Evolutionary conservation across 92 coral and sea anemone genomes (phyloP).

Genomic region (Bergia puertoricense): DNA sequence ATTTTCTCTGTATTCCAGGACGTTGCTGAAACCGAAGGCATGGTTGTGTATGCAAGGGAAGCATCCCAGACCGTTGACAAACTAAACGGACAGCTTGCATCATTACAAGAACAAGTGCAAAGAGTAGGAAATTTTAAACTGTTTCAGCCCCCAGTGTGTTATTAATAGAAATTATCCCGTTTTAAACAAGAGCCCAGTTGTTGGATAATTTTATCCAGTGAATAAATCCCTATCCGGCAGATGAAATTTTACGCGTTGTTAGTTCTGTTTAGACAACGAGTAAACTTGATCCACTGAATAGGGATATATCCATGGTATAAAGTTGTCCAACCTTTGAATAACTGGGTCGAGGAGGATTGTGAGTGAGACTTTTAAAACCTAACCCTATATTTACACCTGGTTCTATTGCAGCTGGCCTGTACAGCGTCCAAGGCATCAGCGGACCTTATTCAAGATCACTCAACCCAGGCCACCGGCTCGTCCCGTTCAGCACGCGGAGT

Average conservation of each 20-base stretch:
- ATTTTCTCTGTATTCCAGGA: conserved; percentile 53
- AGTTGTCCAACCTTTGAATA: no score
- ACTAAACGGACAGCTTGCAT: conserved; percentile 52
- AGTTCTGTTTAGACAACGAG: no score
- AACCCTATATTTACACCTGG: not conserved
- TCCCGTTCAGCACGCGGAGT: not conserved
- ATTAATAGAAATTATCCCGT: no score
- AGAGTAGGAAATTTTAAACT: conserved; percentile 44
- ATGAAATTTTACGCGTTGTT: no score
- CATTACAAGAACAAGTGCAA: conserved; percentile 49
- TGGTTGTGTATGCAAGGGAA: conserved; percentile 67
- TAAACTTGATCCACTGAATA: no score
- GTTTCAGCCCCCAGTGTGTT: not conserved
- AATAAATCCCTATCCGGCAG: no score
- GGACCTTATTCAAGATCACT: not conserved
- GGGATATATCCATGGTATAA: no score
- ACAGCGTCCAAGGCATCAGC: conserved; percentile 29
- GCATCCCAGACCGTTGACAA: conserved; percentile 56
- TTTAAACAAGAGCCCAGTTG: no score
- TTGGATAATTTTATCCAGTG: no score
- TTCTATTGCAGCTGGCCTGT: conserved; percentile 19
- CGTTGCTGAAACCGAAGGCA: conserved; percentile 77
- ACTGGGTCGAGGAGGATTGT: no score
- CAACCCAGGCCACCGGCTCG: not conserved
- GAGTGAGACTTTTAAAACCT: not conserved